Conservation (phyloP, 2,888 invertebrate species). For the Clitarchus hookeri region DNA sequence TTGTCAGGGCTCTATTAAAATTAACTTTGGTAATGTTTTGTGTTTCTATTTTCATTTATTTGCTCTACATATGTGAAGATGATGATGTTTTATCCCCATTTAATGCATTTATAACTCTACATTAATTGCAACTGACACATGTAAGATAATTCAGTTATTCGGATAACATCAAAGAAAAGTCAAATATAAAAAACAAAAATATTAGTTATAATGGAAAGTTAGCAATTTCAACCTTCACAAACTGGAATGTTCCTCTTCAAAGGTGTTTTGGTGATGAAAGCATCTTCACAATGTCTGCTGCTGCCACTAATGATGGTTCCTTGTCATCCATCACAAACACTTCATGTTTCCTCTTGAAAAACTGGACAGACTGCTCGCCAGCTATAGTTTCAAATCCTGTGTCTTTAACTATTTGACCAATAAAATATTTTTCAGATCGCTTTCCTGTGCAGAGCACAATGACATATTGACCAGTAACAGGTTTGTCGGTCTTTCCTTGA, state of each 20-base stretch:
- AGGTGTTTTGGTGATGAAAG: neutral
- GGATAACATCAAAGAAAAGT: neutral
- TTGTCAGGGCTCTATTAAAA: neutral
- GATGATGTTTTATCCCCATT: neutral
- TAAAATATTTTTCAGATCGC: neutral
- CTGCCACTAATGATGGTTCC: neutral
- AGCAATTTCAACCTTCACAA: neutral
- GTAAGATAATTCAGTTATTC: too few relatives aligned
- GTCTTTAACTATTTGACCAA: neutral
- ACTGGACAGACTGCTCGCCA: neutral
- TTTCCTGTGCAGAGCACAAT: neutral
- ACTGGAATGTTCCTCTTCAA: neutral
- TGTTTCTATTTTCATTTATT: conserved; percentile 1
- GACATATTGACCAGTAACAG: neutral
- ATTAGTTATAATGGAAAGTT: neutral
- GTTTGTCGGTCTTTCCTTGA: neutral
- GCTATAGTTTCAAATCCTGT: neutral
- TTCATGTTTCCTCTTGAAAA: neutral
- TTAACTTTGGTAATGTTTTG: neutral
- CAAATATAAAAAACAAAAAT: neutral
- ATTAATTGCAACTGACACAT: too few relatives aligned
- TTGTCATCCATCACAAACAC: neutral
- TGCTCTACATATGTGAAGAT: neutral
- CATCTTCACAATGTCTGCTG: neutral
- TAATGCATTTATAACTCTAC: too few relatives aligned